Evolutionary conservation across 2,797 vertebrate species (phyloP), one percentile per base, ranked within the genome.

Genomic region (Parambassis ranga): DNA sequence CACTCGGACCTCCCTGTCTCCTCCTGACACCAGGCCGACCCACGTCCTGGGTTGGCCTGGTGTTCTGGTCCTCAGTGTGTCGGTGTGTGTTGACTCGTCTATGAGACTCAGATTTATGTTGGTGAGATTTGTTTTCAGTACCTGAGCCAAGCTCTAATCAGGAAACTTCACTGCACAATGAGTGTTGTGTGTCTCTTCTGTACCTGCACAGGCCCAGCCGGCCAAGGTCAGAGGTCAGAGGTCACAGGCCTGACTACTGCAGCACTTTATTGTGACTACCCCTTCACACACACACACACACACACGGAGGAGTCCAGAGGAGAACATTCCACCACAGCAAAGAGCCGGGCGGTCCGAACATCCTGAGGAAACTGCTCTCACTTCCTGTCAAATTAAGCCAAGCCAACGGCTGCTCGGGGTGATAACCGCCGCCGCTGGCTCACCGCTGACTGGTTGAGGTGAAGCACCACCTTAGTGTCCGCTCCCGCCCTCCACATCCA

Each of bases 341-440:
- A 85, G 71, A 70, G 63, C 42, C 32, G 35, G 75, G 84, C 61
- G 30, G 77, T 72, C 36, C 15, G 76, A 73, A 90, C 89, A 90
- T 94, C 93, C 92, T 91, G 84, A 94, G 93, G 92, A 94, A 93
- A 87, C 88, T 86, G 89, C 87, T 89, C 75, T 90, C 85, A 83
- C 91, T 92, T 93, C 92, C 92, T 92, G 84, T 58, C 69, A 86
- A 89, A 89, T 91, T 84, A 90, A 83, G 79, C 78, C 78, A 79
- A 73, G 72, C 75, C 6, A 31, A 63, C 66, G 70, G 82, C 85
- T 87, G 89, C 70, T 64, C 4, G 5, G 47, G 19, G 65, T 85
- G 89, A 92, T 91, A 92, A 90, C 85, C 32, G 15, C 59, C 42
- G 16, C 48, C 15, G n/a, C 63, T 32, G 51, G 46, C 63, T 61